A percentile compares a stretch with the other conserved stretches of the same genome.
These are phyloP conservation scores for Threskiornis aethiopicus DNA, from an alignment of 2,797 vertebrate genomes.

Conservation along the genomic window DNA sequence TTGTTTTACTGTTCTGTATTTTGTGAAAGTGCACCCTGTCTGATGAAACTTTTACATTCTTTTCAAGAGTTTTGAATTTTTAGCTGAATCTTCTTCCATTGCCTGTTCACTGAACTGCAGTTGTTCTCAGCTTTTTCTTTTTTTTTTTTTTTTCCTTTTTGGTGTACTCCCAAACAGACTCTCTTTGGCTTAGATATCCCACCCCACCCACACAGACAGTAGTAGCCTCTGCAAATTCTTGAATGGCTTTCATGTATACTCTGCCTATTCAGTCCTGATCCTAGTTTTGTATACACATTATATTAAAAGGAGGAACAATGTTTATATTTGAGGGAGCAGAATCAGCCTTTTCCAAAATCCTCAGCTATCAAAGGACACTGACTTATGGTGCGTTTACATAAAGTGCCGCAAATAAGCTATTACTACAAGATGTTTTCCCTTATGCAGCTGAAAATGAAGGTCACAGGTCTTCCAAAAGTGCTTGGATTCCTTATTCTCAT, in stretches of 20 bases:
- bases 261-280: not conserved
- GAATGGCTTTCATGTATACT: not conserved
- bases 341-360: not conserved
- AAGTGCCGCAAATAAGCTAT: not conserved
- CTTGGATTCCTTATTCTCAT: not conserved
- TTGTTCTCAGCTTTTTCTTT: not conserved
- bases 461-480: not conserved
- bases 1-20: not conserved
- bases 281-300: not conserved
- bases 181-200: not conserved
- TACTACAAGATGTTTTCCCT: not conserved
- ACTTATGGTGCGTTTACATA: not conserved
- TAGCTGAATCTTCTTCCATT: not conserved
- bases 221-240: not conserved
- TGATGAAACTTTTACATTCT: not conserved
- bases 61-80: not conserved
- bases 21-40: not conserved
- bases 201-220: not conserved
- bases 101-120: not conserved
- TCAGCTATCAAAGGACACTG: not conserved
- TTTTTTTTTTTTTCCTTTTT: not conserved
- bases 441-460: not conserved
- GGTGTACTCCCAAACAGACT: not conserved
- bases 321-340: not conserved
- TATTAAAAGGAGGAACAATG: not conserved